Evolutionary conservation across 1,140 invertebrate species (phyloP).

Genomic region (Eubasilissa regina): DNA sequence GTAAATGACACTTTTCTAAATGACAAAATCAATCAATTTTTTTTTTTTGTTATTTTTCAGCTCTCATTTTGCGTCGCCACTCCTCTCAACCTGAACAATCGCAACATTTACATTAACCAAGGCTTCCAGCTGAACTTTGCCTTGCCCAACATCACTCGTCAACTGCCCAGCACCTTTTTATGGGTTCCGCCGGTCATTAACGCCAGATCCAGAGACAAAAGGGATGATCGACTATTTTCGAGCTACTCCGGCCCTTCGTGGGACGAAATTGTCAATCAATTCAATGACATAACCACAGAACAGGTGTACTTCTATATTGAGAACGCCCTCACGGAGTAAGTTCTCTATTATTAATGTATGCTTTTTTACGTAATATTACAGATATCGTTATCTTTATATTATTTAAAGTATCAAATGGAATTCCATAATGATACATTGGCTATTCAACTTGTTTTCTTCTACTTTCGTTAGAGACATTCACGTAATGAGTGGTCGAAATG

Average conservation of each 20-base stretch:
- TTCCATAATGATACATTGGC: no score
- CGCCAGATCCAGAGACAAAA: conserved; percentile 55
- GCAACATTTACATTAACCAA: conserved; percentile 64
- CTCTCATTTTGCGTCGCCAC: conserved; percentile 66
- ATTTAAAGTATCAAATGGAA: no score
- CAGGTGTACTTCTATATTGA: conserved; percentile 52
- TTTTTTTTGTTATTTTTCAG: conserved; percentile 62
- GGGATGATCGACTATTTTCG: neutral
- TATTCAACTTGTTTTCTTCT: no score
- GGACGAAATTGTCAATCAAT: neutral
- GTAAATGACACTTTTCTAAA: no score
- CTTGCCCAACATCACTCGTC: conserved; percentile 66
- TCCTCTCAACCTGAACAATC: conserved; percentile 62
- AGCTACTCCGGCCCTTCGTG: neutral
- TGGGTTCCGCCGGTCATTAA: conserved; percentile 64
- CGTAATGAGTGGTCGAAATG: no score
- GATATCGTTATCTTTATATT: no score
- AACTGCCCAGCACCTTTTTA: conserved; percentile 67
- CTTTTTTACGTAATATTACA: no score
- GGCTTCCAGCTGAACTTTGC: conserved; percentile 69
- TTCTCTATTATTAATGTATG: neutral
- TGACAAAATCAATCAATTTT: no score
- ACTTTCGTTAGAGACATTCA: no score
- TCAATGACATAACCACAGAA: conserved; percentile 45
- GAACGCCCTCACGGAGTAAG: conserved; percentile 46